Evolutionary conservation across 2,113 vertebrate species (phyloP).

Genomic region (Oncorhynchus keta): DNA sequence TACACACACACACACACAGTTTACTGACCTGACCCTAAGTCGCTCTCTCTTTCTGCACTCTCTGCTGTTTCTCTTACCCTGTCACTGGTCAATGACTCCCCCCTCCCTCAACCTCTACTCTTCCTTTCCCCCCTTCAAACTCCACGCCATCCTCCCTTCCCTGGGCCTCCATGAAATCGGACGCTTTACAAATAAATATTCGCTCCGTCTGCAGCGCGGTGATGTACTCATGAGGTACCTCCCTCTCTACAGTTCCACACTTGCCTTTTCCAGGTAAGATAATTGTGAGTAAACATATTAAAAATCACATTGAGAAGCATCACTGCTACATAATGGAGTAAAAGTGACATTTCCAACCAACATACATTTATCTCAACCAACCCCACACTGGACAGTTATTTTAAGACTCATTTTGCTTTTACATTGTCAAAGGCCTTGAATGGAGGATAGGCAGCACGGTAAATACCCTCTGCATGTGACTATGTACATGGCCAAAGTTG

Average conservation of each 20-base stretch:
- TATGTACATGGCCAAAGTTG: not conserved
- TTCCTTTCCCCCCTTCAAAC: slow-evolving; percentile 2
- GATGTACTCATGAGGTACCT: not conserved
- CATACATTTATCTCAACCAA: not conserved
- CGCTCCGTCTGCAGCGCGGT: not conserved
- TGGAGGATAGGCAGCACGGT: not conserved
- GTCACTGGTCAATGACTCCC: slow-evolving; percentile 19
- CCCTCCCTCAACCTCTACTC: not conserved
- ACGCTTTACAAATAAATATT: slow-evolving; percentile 43
- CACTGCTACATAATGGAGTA: not conserved
- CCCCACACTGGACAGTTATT: not conserved
- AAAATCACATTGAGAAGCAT: not conserved
- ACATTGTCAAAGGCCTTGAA: not conserved
- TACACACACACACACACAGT: slow-evolving; percentile 32
- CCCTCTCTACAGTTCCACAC: not conserved
- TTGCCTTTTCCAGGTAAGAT: not conserved
- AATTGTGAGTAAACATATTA: not conserved
- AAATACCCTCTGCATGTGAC: not conserved
- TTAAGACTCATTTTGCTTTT: not conserved
- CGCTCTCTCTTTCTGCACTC: not conserved
- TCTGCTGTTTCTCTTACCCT: slow-evolving; percentile 26
- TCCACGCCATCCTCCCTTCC: slow-evolving; percentile 12
- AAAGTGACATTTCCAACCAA: not conserved
- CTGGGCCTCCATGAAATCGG: slow-evolving; percentile 28
- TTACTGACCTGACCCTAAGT: slow-evolving; percentile 34